Evolutionary conservation across 2,888 invertebrate species (phyloP), one percentile per base, ranked within the genome.

Genomic region (Harpalus rufipes): DNA sequence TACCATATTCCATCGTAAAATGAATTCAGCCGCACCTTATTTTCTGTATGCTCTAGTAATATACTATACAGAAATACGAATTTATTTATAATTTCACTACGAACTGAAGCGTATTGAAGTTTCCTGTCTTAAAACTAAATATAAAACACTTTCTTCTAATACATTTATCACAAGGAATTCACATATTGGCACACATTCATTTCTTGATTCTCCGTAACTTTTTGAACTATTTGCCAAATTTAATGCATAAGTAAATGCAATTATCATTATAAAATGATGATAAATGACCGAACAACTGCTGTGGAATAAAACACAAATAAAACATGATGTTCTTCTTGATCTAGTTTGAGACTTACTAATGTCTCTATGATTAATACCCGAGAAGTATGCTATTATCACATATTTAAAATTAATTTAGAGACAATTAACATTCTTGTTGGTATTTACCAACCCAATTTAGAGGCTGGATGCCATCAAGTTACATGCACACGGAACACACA

Each of bases 381-480:
- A n/a, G 56, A 16, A 58, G 68, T 72, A 10, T 81, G 72, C 58
- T 81, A 68, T 81, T 81, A 72, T 56, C 80, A 81, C 81, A 81
- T 81, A 81, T 81, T 81, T 81, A 81, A 72, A 81, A 72, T 81
- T 81, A 81, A 81, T 81, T 81, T 72, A 81, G 32, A 32, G 41
- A n/a, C 72, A 81, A 81, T 81, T 72, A 81, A 81, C 81, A 81
- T 81, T 68, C 81, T 72, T 81, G 65, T 65, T 18, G 32, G n/a
- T 14, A 79, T 79, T 72, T 80, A 61, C 68, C 14, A 65, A 25
- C 7, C 63, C 63, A 80, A 80, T 80, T 80, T 80, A 41, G 80
- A 63, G 39, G 63, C 32, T 74, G 68, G 14, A 68, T 72, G n/a
- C 76, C 25, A 18, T 21, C 56, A 39, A 58, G 59, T 14, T 56